phyloP scores from a whole-genome alignment of 2,888 invertebrate species.

The Ennomos fuscantarius region DNA sequence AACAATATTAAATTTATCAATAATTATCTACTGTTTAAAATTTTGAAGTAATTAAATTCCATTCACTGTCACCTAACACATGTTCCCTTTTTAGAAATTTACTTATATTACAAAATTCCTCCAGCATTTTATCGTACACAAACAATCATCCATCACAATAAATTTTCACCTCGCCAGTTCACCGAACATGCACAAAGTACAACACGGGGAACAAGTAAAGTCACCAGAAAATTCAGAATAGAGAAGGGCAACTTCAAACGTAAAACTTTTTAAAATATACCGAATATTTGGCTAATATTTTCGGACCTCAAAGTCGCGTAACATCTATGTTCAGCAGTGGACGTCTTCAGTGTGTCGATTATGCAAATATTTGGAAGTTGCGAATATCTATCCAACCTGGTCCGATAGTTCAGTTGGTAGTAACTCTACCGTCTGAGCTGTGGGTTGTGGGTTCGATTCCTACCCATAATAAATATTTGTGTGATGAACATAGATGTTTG shows the following conservation, averaged over 20 bases:
- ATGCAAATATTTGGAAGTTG: no score
- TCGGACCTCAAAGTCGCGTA: no score
- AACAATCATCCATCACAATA: constrained; percentile 12
- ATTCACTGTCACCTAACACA: neutral
- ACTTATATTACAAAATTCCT: constrained; percentile 1
- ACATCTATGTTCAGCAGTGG: no score
- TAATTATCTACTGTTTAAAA: no score
- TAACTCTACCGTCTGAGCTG: no score
- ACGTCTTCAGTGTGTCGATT: no score
- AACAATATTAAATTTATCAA: no score
- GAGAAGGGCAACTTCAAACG: neutral
- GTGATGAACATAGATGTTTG: no score
- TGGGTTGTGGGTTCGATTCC: no score
- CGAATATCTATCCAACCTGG: no score
- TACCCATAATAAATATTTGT: no score
- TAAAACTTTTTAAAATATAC: neutral
- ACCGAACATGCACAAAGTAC: constrained; percentile 3
- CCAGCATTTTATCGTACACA: neutral
- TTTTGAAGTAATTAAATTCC: neutral
- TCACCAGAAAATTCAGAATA: constrained; percentile 5
- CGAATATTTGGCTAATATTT: neutral
- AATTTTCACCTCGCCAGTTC: constrained; percentile 9
- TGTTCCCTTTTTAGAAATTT: neutral
- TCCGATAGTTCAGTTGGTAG: no score
- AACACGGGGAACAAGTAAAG: constrained; percentile 3